Evolutionary conservation across 2,113 vertebrate species (phyloP).

Genomic region (Mionectes macconnelli): DNA sequence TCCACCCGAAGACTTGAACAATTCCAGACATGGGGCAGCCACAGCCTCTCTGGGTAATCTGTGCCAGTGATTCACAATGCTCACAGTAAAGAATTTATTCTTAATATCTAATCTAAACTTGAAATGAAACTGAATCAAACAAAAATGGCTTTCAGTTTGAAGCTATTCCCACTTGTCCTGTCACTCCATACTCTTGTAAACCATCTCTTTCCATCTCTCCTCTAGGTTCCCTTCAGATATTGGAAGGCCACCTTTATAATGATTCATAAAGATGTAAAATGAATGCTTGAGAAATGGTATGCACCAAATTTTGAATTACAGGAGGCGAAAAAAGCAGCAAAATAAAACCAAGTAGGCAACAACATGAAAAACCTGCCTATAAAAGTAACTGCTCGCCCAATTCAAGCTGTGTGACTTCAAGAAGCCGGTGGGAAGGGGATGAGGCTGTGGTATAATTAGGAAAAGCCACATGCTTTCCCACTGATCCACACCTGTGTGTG

Average conservation of each 20-base stretch:
- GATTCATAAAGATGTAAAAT: neutral
- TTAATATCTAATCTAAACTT: neutral
- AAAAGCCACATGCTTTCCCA: neutral
- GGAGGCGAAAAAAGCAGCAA: neutral
- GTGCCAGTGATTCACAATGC: accelerated
- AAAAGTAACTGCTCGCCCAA: neutral
- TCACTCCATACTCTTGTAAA: neutral
- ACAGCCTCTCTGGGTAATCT: neutral
- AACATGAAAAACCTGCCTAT: neutral
- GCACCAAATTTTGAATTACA: neutral
- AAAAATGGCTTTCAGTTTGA: neutral
- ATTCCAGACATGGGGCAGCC: neutral
- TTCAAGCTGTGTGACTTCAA: neutral
- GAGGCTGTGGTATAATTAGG: neutral
- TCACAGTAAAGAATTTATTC: neutral
- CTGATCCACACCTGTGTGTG: accelerated
- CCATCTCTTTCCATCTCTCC: neutral
- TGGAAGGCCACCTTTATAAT: neutral
- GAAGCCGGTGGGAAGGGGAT: neutral
- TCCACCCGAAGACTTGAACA: no score
- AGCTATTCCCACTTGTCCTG: neutral
- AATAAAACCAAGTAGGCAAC: neutral
- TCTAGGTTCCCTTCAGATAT: neutral
- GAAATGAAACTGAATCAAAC: no score
- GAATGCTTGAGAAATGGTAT: neutral